phyloP scores from a whole-genome alignment of 2,113 vertebrate species.

The Ellobius talpinus region DNA sequence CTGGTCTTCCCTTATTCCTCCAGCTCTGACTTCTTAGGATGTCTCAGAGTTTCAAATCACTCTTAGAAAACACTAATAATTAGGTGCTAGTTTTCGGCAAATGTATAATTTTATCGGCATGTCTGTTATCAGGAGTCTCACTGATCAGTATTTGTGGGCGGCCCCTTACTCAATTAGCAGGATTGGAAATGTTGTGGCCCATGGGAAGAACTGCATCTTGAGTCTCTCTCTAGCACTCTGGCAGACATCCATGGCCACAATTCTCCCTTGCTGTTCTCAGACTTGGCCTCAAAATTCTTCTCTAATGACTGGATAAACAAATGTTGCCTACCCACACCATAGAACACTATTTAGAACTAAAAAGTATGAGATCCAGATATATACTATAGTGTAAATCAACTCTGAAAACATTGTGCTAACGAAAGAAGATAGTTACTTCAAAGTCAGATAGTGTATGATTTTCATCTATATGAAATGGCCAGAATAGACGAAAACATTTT shows the following conservation, averaged over 20 bases:
- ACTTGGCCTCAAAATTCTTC: constrained; percentile 14
- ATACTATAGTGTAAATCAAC: not conserved
- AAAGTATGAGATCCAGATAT: not conserved
- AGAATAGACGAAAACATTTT: not conserved
- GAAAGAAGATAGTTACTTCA: not conserved
- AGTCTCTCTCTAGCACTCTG: not conserved
- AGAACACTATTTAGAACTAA: constrained; percentile 32
- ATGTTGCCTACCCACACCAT: not conserved
- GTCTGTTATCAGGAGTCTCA: not conserved
- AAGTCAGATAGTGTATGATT: not conserved
- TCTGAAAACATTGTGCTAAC: not conserved
- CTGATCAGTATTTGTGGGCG: not conserved
- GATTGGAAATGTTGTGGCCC: not conserved
- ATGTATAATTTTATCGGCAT: not conserved
- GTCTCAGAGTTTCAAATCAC: not conserved
- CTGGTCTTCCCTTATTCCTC: not conserved
- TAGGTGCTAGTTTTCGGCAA: not conserved
- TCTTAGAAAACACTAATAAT: not conserved
- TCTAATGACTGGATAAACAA: constrained; percentile 32
- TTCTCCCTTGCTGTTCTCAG: not conserved
- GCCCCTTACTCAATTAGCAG: not conserved
- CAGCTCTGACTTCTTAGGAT: not conserved
- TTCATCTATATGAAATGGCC: not conserved
- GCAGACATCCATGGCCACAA: not conserved
- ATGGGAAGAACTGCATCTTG: not conserved